Base-by-base conservation (phyloP, 1,140 invertebrate genomes). In the Zophobas atratus region DNA sequence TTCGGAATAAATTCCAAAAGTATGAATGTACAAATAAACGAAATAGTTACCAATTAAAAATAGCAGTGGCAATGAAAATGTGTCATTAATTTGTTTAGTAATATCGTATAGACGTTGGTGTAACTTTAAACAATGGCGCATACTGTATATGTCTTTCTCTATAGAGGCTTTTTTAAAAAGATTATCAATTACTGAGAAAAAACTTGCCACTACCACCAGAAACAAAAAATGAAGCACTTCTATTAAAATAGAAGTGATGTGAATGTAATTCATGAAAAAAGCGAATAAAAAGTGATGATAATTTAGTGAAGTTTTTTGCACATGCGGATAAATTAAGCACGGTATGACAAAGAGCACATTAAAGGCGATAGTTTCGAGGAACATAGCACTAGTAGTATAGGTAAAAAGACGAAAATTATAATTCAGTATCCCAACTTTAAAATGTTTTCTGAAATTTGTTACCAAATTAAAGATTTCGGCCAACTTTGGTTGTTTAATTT, bases 21-120 rank as follows among this genome's bases (percentile, higher is more conserved):
- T 43, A 38, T 63, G 57, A 8, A 63, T 2, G 8, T 57, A 57
- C 2, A 57, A 57, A 4, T 33, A 1, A 8, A 57, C 6, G 8
- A 57, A 57, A 57, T 63, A 63, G 33, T 63, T 63, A 41, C 57
- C 57, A 63, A 43, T 63, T 8, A 63, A 1, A 1, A 63, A 63
- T 5, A 63, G 20, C 8, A 41, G 1, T 1, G 36, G 57, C 1
- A 63, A n/a, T n/a, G 57, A 63, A 35, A 63, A 63, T 1, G 38
- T 43, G 1, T 39, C 6, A 63, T 63, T 63, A 6, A 63, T 41
- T 1, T 20, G 3, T 63, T 41, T 36, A 3, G 38, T 63, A 20
- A 63, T 41, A n/a, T 63, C 36, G 5, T n/a, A 63, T 32, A 63
- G 43, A 41, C 43, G 5, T 63, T 63, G 57, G 20, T 63, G 38